phyloP scores from a whole-genome alignment of 2,797 vertebrate species.

The Syngnathus acus region DNA sequence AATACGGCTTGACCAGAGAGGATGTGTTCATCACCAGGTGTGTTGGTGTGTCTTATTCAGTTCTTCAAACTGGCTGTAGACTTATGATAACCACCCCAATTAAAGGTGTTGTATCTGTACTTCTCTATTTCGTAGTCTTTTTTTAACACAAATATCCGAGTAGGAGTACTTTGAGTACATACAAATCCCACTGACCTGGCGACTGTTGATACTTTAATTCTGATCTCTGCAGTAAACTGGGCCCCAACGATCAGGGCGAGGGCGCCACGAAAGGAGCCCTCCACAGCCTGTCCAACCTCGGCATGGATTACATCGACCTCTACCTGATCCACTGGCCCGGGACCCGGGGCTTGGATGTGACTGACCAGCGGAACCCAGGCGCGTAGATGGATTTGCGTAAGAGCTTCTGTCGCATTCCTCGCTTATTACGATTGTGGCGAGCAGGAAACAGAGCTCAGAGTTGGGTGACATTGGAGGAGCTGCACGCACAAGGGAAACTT shows the following conservation, averaged over 20 bases:
- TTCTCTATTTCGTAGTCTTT: no score
- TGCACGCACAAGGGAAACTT: slow-evolving; percentile 65
- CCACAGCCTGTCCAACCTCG: slow-evolving; percentile 66
- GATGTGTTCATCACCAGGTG: slow-evolving; percentile 74
- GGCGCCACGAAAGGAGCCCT: slow-evolving; percentile 61
- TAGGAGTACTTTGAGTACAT: no score
- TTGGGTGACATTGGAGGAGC: slow-evolving; percentile 70
- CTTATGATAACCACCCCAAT: no score
- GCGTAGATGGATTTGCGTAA: neutral
- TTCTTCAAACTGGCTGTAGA: no score
- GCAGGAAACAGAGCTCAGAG: slow-evolving; percentile 62
- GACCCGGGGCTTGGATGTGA: slow-evolving; percentile 61
- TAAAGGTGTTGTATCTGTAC: no score
- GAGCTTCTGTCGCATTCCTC: neutral
- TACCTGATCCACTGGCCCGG: slow-evolving; percentile 83
- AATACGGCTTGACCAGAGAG: slow-evolving; percentile 60
- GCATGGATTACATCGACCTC: slow-evolving; percentile 75
- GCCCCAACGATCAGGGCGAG: slow-evolving; percentile 69
- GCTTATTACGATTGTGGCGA: slow-evolving; percentile 18
- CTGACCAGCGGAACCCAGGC: slow-evolving; percentile 62
- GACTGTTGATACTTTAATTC: neutral
- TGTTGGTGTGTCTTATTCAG: neutral
- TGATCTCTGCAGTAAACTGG: slow-evolving; percentile 65
- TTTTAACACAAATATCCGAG: no score
- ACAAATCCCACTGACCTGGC: neutral